Evolutionary conservation across 2,888 invertebrate genomes (phyloP).

Genomic region (Macrosiphum euphorbiae): DNA sequence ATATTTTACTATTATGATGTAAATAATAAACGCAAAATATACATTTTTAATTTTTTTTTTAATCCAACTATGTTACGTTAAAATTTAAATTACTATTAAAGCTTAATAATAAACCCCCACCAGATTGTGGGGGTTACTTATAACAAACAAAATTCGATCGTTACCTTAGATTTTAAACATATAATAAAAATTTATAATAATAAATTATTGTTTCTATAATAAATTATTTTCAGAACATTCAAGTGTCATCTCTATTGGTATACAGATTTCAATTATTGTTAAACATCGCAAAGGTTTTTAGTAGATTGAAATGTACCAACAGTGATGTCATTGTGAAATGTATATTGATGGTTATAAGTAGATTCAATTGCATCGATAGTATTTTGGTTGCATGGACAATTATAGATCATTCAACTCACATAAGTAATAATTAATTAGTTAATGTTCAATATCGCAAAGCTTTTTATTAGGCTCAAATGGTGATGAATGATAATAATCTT

Average conservation of each 20-base stretch:
- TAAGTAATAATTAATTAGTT: neutral
- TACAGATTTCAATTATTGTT: neutral
- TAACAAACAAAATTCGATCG: conserved; percentile 35
- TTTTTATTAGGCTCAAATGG: neutral
- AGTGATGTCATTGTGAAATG: neutral
- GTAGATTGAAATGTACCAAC: neutral
- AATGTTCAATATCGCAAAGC: neutral
- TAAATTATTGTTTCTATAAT: neutral
- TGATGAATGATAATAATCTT: neutral
- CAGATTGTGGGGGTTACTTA: neutral
- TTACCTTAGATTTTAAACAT: conserved; percentile 23
- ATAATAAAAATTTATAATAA: neutral
- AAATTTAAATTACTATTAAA: conserved; percentile 6
- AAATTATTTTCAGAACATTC: neutral
- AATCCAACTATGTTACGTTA: conserved; percentile 3
- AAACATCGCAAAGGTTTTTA: neutral
- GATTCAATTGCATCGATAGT: neutral
- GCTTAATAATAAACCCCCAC: neutral
- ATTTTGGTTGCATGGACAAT: neutral
- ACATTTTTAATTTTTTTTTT: conserved; percentile 20
- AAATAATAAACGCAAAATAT: conserved; percentile 37
- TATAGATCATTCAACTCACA: neutral
- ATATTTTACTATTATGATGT: neutral
- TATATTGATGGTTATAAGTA: neutral
- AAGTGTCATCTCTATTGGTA: neutral